These are phyloP conservation scores for Sturnus vulgaris DNA, from an alignment of 2,113 vertebrate genomes.

Conservation along the genomic window DNA sequence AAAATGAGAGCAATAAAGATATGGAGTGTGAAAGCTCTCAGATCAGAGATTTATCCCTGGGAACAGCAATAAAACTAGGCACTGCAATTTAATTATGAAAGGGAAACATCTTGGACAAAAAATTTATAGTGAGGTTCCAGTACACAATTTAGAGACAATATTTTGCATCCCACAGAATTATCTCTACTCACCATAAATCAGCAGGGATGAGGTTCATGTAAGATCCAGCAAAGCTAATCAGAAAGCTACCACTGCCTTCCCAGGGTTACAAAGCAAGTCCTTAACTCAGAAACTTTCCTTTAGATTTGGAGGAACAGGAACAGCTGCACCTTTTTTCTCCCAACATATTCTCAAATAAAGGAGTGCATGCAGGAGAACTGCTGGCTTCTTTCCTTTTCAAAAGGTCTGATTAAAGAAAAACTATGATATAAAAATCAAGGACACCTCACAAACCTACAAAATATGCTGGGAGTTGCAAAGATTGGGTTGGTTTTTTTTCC, in stretches of 20 bases:
- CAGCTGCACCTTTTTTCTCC: neutral
- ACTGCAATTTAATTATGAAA: constrained; percentile 75
- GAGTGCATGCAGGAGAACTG: neutral
- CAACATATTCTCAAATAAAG: neutral
- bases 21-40: constrained; percentile 38
- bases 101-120: constrained; percentile 61
- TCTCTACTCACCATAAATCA: constrained; percentile 63
- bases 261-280: neutral
- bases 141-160: constrained; percentile 66
- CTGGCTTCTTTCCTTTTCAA: neutral
- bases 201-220: neutral
- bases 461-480: neutral
- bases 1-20: constrained; percentile 66
- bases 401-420: neutral
- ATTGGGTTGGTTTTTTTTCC: accelerated
- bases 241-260: neutral
- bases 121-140: constrained; percentile 60
- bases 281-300: neutral
- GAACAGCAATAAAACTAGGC: constrained; percentile 69
- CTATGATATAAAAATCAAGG: neutral
- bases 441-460: neutral
- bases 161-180: constrained; percentile 51
- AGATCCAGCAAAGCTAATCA: neutral
- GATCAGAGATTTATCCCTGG: constrained; percentile 70
- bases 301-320: neutral